Percentiles rank a stretch among this genome's conserved stretches.
phyloP scores from a whole-genome alignment of 2,888 invertebrate species.

The Nineta flava region DNA sequence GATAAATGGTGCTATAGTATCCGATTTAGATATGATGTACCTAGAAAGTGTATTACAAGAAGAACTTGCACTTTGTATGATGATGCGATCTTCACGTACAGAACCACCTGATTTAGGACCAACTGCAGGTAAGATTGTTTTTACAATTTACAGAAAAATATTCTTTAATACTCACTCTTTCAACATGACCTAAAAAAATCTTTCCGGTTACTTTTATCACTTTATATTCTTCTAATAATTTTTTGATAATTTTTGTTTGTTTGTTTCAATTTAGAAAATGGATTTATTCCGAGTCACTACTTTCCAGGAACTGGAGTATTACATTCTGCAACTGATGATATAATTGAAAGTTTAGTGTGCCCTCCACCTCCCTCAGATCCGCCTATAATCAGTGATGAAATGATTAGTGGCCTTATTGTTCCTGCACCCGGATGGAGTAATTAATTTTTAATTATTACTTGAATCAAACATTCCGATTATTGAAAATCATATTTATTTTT shows the following conservation, averaged over 20 bases:
- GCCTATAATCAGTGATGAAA: conserved; percentile 84
- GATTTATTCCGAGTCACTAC: conserved; percentile 6
- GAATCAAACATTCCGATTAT: neutral
- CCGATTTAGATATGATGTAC: conserved; percentile 99
- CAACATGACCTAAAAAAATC: neutral
- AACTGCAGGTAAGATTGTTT: conserved; percentile 10
- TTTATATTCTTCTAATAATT: neutral
- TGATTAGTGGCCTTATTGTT: conserved; percentile 91
- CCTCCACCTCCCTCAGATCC: conserved; percentile 92
- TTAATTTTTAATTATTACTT: conserved; percentile 22
- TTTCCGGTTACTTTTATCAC: neutral
- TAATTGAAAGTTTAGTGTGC: conserved; percentile 89
- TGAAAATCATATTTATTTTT: neutral
- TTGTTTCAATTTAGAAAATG: neutral
- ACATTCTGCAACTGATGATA: conserved; percentile 76
- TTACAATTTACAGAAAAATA: too few species aligned
- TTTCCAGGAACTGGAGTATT: conserved; percentile 35
- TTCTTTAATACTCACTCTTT: too few species aligned
- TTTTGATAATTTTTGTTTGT: neutral
- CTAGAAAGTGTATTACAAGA: conserved; percentile 92
- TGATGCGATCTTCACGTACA: conserved; percentile 82
- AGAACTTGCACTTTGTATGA: conserved; percentile 86
- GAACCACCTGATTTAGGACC: conserved; percentile 55
- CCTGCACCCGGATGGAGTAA: conserved; percentile 92
- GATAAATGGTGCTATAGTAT: conserved; percentile 94